A percentile compares a stretch with the other conserved stretches of the same genome.
phyloP scores from a whole-genome alignment of 35 echinoderm and acorn worm species.

The Ophiothrix spiculata region DNA sequence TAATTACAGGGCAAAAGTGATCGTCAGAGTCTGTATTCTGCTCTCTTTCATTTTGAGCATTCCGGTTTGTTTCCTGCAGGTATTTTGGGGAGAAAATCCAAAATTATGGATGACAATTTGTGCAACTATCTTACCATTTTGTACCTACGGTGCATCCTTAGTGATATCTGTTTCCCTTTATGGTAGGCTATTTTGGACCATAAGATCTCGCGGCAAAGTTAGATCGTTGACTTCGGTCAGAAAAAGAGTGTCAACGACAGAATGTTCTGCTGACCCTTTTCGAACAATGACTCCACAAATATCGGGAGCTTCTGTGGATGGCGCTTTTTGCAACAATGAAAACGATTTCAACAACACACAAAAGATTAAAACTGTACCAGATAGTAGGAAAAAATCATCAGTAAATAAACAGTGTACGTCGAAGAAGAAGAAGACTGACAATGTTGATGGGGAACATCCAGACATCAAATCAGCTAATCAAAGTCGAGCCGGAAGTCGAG shows the following conservation, averaged over 20 bases:
- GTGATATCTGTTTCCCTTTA: background rate
- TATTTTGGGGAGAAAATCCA: background rate
- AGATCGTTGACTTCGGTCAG: background rate
- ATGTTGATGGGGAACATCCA: too few species aligned
- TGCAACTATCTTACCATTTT: background rate
- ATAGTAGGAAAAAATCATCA: background rate
- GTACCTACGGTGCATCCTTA: background rate
- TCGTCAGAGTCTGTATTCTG: background rate
- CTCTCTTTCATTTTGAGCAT: background rate
- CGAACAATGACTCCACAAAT: background rate
- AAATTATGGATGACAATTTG: background rate
- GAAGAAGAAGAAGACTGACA: too few species aligned
- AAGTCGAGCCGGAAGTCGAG: too few species aligned
- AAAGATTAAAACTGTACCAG: background rate
- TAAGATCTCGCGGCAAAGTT: slow-evolving; percentile 15
- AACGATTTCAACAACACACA: background rate
- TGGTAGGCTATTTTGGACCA: background rate
- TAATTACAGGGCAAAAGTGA: background rate
- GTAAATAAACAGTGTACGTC: background rate
- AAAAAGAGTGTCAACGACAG: background rate
- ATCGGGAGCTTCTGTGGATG: background rate
- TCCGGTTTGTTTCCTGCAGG: background rate
- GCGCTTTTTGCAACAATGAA: too few species aligned
- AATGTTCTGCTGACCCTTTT: background rate
- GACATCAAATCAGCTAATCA: too few species aligned